Evolutionary conservation across 2,113 vertebrate species (phyloP).

Genomic region (Leptocoma aspasia): DNA sequence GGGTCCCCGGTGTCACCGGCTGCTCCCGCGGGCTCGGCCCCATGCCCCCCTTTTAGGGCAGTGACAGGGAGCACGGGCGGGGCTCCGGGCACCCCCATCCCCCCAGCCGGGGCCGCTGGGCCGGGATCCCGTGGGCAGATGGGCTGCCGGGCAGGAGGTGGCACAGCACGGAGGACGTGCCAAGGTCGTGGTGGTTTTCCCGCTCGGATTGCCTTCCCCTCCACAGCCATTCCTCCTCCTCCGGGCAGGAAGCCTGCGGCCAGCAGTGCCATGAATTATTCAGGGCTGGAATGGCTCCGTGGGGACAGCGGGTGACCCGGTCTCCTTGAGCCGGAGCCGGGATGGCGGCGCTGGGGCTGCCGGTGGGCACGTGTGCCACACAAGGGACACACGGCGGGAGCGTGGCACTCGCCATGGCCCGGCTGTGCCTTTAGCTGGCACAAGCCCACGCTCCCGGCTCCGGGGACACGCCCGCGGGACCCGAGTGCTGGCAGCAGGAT

Average conservation of each 20-base stretch:
- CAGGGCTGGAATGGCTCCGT: neutral
- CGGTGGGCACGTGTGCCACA: fast-evolving
- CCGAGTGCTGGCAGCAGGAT: neutral
- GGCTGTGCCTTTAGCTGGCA: neutral
- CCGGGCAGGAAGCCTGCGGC: slow-evolving; percentile 58
- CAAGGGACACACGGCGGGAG: fast-evolving
- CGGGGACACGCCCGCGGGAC: fast-evolving
- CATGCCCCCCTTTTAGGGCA: fast-evolving
- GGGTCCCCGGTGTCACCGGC: neutral
- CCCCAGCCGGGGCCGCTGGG: neutral
- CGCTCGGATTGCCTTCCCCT: neutral
- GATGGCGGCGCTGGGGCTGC: neutral
- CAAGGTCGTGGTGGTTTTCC: slow-evolving; percentile 35
- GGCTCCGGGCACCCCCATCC: neutral
- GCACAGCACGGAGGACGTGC: neutral
- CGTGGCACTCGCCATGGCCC: fast-evolving
- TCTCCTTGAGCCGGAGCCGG: slow-evolving; percentile 49
- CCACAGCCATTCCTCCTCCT: neutral
- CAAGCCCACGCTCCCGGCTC: neutral
- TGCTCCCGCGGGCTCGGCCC: neutral
- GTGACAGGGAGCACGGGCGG: neutral
- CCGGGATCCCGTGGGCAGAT: neutral
- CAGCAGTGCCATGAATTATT: slow-evolving; percentile 66
- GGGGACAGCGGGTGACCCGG: slow-evolving; percentile 23
- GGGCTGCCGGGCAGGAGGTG: neutral